Base-by-base conservation (phyloP, 2,888 invertebrate species). In the Creontiades dilutus region DNA sequence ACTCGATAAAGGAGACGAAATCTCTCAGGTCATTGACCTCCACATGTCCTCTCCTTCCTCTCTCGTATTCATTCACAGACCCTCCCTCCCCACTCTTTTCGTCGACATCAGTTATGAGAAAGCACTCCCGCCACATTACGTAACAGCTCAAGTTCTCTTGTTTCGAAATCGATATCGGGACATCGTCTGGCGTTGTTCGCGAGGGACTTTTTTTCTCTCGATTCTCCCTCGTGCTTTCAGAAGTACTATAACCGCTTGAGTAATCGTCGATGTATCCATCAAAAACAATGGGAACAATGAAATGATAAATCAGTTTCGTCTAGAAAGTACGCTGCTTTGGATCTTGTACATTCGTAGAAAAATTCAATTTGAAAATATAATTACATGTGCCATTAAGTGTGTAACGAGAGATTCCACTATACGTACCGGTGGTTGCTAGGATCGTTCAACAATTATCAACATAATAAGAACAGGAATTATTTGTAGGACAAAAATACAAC, bases 151-250 rank as follows among this genome's bases (percentile, higher is more conserved):
- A 57, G 57, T n/a, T 68, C 68, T 68, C 68, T 68, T 27, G 23
- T 68, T 68, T 68, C 68, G 68, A 68, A 68, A 68, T 68, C 68
- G 68, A 68, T 68, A 68, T 68, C 68, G n/a, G 68, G 23, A 68
- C 68, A 68, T 68, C 68, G 68, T 68, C 68, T 23, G 23, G 0
- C 52, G 57, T 16, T 19, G 19, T 68, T 68, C 68, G 61, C n/a
- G 68, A 68, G 68, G 27, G 52, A 52, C 13, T 23, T 23, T 68
- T 68, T 68, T 61, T 61, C n/a, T n/a, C n/a, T n/a, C n/a, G n/a
- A n/a, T n/a, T 61, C 2, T 61, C 37, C 14, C 4, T 19, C 61
- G 68, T 68, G 12, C 19, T 57, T 57, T 57, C 57, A 57, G 68
- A 68, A 68, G 23, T 12, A 68, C 23, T 12, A 68, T 23, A 27